Conservation (phyloP, 2,888 invertebrate species). For the Amblyjoppa proteus region DNA sequence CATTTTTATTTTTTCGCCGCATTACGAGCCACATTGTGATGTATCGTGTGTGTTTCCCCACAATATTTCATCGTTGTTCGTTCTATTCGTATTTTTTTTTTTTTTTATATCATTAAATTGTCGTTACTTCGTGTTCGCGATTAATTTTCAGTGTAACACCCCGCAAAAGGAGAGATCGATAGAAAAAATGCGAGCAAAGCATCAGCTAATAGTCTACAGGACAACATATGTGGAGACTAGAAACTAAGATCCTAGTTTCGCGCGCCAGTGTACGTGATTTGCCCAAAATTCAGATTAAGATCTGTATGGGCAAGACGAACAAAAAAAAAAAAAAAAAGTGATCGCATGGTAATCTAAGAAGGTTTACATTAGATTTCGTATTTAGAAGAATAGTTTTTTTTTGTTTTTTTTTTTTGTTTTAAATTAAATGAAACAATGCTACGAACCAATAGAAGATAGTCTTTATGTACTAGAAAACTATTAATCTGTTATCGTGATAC, state of each 20-base stretch:
- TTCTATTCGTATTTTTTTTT: slow-evolving; percentile 2
- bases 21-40: not conserved
- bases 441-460: slow-evolving; percentile 63
- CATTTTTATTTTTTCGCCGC: not conserved
- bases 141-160: slow-evolving; percentile 36
- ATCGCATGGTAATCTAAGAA: slow-evolving; percentile 74
- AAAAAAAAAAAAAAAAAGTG: slow-evolving; percentile 36
- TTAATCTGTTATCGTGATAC: slow-evolving; percentile 61
- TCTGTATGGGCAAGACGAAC: slow-evolving; percentile 57
- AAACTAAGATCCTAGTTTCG: slow-evolving; percentile 65
- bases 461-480: slow-evolving; percentile 59
- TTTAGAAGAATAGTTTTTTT: slow-evolving; percentile 69
- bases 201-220: slow-evolving; percentile 68
- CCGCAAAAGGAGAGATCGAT: slow-evolving; percentile 64
- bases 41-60: not conserved
- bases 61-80: not conserved
- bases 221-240: slow-evolving; percentile 67
- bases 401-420: slow-evolving; percentile 60
- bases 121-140: slow-evolving; percentile 31
- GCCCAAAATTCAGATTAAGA: slow-evolving; percentile 52
- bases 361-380: slow-evolving; percentile 84
- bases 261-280: slow-evolving; percentile 60
- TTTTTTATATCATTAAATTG: slow-evolving; percentile 9
- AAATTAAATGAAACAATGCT: slow-evolving; percentile 62
- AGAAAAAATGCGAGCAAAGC: slow-evolving; percentile 71